Conservation (phyloP, 2,797 vertebrate species). For the Pipistrellus kuhlii region DNA sequence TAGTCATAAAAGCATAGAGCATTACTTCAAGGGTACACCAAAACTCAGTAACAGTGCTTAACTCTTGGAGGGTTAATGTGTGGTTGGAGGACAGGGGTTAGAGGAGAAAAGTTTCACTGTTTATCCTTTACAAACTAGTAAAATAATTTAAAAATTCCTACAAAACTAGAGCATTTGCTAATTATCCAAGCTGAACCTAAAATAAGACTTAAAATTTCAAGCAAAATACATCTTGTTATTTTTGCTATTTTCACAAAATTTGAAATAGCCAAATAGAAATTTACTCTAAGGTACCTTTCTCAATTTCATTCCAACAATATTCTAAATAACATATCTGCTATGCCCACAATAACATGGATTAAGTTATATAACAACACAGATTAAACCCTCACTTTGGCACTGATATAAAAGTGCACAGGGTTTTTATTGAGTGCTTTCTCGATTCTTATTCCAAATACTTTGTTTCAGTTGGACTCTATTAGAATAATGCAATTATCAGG, state of each 20-base stretch:
- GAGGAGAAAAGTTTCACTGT: background rate
- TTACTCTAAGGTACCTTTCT: slow-evolving; percentile 17
- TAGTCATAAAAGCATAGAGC: background rate
- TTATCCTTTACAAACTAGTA: background rate
- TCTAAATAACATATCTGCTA: slow-evolving; percentile 32
- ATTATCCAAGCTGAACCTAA: slow-evolving; percentile 41
- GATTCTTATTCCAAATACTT: slow-evolving; percentile 52
- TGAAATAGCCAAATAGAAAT: slow-evolving; percentile 32
- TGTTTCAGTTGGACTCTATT: background rate
- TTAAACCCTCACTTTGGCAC: slow-evolving; percentile 41
- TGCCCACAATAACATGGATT: slow-evolving; percentile 39
- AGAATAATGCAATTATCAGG: slow-evolving; percentile 24
- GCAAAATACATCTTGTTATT: slow-evolving; percentile 30
- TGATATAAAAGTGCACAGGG: background rate
- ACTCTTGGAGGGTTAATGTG: background rate
- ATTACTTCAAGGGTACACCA: background rate
- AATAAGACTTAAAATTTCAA: slow-evolving; percentile 46
- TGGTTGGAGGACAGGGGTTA: background rate
- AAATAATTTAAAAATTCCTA: background rate
- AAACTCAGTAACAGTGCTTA: background rate
- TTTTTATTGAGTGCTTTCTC: slow-evolving; percentile 4
- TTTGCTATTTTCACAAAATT: slow-evolving; percentile 59
- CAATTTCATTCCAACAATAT: slow-evolving; percentile 35
- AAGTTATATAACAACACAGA: slow-evolving; percentile 5
- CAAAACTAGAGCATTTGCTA: background rate